Percentiles rank a stretch among this genome's conserved stretches.
Evolutionary conservation across 2,888 invertebrate species (phyloP).

Genomic region (Aleiodes testaceus): DNA sequence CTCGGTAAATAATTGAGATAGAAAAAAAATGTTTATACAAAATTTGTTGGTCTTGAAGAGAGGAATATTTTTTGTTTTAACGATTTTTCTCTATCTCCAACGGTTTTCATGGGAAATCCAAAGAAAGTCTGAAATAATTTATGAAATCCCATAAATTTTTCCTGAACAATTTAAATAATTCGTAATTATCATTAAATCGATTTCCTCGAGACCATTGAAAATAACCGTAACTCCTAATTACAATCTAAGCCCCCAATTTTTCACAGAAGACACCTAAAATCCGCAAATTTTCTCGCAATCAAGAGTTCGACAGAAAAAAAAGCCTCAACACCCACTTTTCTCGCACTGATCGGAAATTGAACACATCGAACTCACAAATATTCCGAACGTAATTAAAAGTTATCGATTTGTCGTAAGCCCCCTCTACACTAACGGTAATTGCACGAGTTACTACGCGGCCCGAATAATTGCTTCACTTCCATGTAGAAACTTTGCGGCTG

Average conservation of each 20-base stretch:
- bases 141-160: too few relatives aligned
- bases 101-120: too few relatives aligned
- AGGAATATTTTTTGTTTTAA: too few relatives aligned
- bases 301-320: neutral
- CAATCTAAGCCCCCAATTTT: slow-evolving; percentile 3
- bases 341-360: neutral
- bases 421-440: slow-evolving; percentile 60
- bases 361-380: slow-evolving; percentile 46
- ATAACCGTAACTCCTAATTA: slow-evolving; percentile 26
- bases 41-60: too few relatives aligned
- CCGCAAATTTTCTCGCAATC: slow-evolving; percentile 23
- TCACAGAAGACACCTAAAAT: slow-evolving; percentile 19
- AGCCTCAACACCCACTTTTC: neutral
- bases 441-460: slow-evolving; percentile 69
- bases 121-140: too few relatives aligned
- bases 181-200: slow-evolving; percentile 5
- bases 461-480: slow-evolving; percentile 64
- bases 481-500: slow-evolving; percentile 42
- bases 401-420: slow-evolving; percentile 70
- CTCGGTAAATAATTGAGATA: too few relatives aligned
- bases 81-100: too few relatives aligned
- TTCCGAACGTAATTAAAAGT: slow-evolving; percentile 51
- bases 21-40: too few relatives aligned
- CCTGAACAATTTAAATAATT: neutral
- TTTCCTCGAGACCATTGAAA: slow-evolving; percentile 16